Percentiles rank a stretch among this genome's conserved stretches.
Evolutionary conservation across 2,113 vertebrate genomes (phyloP).

Genomic region (Scytalopus superciliaris): DNA sequence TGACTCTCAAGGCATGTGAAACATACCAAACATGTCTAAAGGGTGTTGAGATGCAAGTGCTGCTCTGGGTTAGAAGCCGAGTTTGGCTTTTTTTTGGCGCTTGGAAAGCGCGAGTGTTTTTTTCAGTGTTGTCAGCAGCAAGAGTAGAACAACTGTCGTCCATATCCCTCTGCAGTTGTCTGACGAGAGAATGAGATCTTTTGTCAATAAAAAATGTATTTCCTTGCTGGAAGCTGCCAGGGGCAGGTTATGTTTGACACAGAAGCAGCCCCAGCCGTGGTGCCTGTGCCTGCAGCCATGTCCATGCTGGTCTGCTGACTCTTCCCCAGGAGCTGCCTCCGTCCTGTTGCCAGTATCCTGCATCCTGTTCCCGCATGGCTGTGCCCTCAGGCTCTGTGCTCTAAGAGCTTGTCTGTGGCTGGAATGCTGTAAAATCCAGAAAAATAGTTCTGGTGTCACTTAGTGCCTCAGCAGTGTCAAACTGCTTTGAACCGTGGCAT

Average conservation of each 20-base stretch:
- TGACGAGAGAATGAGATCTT: neutral
- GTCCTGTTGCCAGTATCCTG: neutral
- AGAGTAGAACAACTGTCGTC: neutral
- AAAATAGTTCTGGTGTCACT: neutral
- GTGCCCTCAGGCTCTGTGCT: neutral
- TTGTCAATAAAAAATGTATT: neutral
- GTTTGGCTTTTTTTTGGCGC: neutral
- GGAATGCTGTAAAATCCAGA: fast-evolving
- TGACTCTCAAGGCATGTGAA: neutral
- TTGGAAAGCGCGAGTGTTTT: neutral
- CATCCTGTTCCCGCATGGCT: neutral
- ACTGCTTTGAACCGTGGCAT: fast-evolving
- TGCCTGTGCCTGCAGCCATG: fast-evolving
- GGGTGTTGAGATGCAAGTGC: neutral
- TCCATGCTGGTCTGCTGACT: neutral
- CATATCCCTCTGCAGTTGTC: neutral
- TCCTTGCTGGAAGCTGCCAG: neutral
- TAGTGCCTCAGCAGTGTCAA: neutral
- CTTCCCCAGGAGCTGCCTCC: neutral
- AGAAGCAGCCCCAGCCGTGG: neutral
- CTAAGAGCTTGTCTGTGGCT: neutral
- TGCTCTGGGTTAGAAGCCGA: neutral
- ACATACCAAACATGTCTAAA: neutral
- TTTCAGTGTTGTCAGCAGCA: neutral
- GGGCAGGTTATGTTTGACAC: neutral